Conservation (phyloP, 2,888 invertebrate genomes). For the Rhingia rostrata region DNA sequence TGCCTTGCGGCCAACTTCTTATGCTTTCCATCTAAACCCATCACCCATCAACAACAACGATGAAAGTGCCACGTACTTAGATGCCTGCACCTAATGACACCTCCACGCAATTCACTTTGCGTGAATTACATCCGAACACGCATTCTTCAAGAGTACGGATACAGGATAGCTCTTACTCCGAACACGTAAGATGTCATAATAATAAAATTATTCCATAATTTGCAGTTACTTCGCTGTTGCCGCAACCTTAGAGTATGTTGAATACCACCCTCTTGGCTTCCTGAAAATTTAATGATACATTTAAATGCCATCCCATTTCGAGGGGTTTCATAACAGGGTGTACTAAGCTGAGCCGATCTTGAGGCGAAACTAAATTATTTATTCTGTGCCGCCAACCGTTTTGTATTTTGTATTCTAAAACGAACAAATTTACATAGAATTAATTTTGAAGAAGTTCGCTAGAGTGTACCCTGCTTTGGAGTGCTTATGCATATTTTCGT, state of each 20-base stretch:
- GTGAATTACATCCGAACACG: conserved; percentile 18
- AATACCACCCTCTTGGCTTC: conserved; percentile 11
- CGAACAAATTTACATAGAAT: conserved; percentile 56
- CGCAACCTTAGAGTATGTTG: not conserved
- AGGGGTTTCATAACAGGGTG: too few species aligned
- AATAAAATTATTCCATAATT: conserved; percentile 68
- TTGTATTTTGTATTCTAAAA: conserved; percentile 57
- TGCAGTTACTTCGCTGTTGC: conserved; percentile 28
- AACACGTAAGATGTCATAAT: conserved; percentile 44
- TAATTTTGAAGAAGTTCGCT: conserved; percentile 41
- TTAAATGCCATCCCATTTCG: conserved; percentile 45
- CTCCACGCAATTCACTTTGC: conserved; percentile 38
- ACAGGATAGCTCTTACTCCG: not conserved
- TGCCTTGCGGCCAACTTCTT: conserved; percentile 31
- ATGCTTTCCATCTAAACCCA: conserved; percentile 8
- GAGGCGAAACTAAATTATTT: conserved; percentile 65
- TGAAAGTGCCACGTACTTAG: not conserved
- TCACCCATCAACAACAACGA: conserved; percentile 15
- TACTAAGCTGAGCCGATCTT: conserved; percentile 24
- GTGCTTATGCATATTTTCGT: conserved; percentile 38
- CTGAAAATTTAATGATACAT: conserved; percentile 71
- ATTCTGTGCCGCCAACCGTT: conserved; percentile 53
- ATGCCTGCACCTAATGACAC: conserved; percentile 62
- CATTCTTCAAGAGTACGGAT: conserved; percentile 1
- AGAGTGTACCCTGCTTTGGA: conserved; percentile 34